Conservation (phyloP, 2,113 vertebrate species). For the Oreochromis aureus region DNA sequence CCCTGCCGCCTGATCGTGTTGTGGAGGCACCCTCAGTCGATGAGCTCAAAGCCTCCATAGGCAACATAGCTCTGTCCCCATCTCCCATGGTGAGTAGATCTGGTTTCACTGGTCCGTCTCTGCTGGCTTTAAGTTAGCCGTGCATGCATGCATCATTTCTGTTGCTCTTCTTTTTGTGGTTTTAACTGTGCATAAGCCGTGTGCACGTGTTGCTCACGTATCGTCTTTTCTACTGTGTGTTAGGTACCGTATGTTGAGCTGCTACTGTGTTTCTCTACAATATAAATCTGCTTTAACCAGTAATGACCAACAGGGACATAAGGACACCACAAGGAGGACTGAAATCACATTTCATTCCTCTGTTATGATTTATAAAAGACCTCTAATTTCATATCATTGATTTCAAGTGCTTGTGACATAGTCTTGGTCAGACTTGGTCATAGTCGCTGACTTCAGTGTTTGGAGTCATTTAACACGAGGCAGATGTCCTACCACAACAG, state of each 20-base stretch:
- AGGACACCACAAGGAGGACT: background rate
- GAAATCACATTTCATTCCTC: background rate
- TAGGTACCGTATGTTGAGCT: background rate
- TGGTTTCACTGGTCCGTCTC: background rate
- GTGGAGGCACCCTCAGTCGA: slow-evolving; percentile 80
- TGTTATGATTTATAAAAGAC: background rate
- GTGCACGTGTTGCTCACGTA: background rate
- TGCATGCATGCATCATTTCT: background rate
- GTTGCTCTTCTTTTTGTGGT: background rate
- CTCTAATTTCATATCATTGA: background rate
- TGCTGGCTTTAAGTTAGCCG: background rate
- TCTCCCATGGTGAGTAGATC: slow-evolving; percentile 89
- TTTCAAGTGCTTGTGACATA: background rate
- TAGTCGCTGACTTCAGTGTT: background rate
- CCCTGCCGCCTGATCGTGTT: slow-evolving; percentile 76
- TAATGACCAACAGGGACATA: rapidly evolving
- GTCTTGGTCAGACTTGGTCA: background rate
- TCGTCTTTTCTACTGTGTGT: background rate
- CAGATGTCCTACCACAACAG: background rate
- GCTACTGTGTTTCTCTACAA: background rate
- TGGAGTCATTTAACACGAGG: background rate
- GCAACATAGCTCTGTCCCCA: slow-evolving; percentile 92
- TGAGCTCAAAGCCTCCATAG: slow-evolving; percentile 90
- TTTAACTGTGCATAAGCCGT: background rate
- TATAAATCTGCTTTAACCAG: background rate